Evolutionary conservation across 2,113 vertebrate genomes (phyloP).

Genomic region (Sinosuthora webbiana): DNA sequence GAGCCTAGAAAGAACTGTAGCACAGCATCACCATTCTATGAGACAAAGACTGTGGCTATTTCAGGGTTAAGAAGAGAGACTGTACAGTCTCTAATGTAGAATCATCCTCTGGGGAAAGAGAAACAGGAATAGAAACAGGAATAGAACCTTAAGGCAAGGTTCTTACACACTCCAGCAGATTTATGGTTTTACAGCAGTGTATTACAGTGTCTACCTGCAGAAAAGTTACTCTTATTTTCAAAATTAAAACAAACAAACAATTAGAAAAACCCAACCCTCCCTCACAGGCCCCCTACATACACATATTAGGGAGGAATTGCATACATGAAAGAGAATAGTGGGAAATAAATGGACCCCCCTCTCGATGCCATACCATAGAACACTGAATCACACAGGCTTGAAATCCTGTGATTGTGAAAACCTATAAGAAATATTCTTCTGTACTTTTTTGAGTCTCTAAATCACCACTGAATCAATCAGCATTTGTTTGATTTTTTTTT

Average conservation of each 20-base stretch:
- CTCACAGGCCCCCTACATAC: background rate
- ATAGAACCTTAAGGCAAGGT: background rate
- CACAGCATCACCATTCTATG: background rate
- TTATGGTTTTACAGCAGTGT: background rate
- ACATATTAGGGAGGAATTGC: background rate
- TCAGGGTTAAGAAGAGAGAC: background rate
- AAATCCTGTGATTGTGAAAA: background rate
- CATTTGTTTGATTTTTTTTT: background rate
- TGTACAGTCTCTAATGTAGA: background rate
- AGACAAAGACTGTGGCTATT: background rate
- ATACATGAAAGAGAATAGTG: background rate
- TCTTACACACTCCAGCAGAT: background rate
- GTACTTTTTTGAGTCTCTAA: background rate
- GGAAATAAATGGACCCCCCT: background rate
- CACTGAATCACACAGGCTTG: background rate
- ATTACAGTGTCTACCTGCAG: background rate
- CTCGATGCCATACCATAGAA: background rate
- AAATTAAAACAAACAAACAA: background rate
- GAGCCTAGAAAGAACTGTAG: background rate
- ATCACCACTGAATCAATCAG: background rate
- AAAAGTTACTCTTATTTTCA: background rate
- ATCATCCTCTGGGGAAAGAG: background rate
- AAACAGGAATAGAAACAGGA: slow-evolving; percentile 32
- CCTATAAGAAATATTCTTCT: background rate
- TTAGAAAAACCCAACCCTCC: background rate